phyloP scores from a whole-genome alignment of 2,888 invertebrate species.

The Lithophane socia region DNA sequence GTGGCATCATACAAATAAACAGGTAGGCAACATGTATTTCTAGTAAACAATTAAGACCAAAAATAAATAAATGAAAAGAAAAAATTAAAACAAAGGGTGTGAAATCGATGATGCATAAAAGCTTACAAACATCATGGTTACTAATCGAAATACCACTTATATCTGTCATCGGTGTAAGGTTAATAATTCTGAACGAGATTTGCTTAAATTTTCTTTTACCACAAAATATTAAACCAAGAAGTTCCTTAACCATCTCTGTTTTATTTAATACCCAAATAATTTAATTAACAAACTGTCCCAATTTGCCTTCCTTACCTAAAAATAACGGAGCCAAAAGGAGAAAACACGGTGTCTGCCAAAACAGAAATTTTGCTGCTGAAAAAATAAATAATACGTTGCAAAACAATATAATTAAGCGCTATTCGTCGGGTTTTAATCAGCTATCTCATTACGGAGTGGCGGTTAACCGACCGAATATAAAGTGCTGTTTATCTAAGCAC shows the following conservation, averaged over 20 bases:
- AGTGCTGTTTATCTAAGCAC: slow-evolving; percentile 70
- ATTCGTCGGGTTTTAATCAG: slow-evolving; percentile 69
- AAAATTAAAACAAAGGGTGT: too few species aligned
- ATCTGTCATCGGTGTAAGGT: too few species aligned
- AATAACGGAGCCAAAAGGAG: slow-evolving; percentile 19
- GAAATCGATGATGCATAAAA: background rate
- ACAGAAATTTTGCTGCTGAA: slow-evolving; percentile 40
- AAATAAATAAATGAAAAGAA: too few species aligned
- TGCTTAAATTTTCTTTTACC: background rate
- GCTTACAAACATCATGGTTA: background rate
- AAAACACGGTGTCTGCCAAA: slow-evolving; percentile 26
- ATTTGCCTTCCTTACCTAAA: slow-evolving; percentile 25
- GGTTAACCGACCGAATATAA: slow-evolving; percentile 71
- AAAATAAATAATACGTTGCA: slow-evolving; percentile 55
- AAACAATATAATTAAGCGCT: slow-evolving; percentile 62
- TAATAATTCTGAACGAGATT: too few species aligned
- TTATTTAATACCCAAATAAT: slow-evolving; percentile 39
- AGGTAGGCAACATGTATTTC: too few species aligned
- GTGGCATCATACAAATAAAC: too few species aligned
- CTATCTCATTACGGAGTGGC: slow-evolving; percentile 69
- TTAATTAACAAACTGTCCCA: slow-evolving; percentile 42
- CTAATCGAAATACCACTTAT: background rate
- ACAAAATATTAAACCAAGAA: slow-evolving; percentile 22
- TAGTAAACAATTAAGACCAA: too few species aligned
- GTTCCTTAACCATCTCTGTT: background rate